A percentile compares a stretch with the other conserved stretches of the same genome.
These are phyloP conservation scores for Daubentonia madagascariensis DNA, from an alignment of 2,113 vertebrate genomes.

Conservation along the genomic window DNA sequence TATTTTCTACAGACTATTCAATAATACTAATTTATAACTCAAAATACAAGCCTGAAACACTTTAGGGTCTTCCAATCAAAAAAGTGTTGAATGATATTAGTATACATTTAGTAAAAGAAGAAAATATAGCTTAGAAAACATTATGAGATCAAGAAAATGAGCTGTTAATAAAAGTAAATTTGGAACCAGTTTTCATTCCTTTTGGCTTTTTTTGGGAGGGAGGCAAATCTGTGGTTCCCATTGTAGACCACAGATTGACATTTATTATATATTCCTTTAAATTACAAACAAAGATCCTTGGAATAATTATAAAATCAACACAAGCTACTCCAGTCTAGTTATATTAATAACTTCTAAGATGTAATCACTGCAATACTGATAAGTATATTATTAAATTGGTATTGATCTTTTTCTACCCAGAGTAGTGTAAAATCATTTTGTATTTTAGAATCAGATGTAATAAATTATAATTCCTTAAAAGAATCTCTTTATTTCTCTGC, in stretches of 20 bases:
- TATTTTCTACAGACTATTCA: neutral
- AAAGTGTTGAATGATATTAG: neutral
- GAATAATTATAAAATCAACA: conserved; percentile 6
- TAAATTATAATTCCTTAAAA: neutral
- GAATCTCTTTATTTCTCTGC: neutral
- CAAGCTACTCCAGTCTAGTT: neutral
- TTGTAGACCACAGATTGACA: neutral
- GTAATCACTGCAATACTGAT: neutral
- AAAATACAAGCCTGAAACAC: neutral
- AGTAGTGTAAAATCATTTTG: neutral
- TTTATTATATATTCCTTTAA: conserved; percentile 12
- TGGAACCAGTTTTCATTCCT: neutral
- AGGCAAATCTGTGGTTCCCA: neutral
- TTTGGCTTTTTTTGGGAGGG: neutral
- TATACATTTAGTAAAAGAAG: neutral
- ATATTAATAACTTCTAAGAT: neutral
- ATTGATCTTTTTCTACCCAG: neutral
- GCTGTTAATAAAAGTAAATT: conserved; percentile 15
- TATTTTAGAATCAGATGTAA: conserved; percentile 14
- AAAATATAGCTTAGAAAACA: neutral
- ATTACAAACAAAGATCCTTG: neutral
- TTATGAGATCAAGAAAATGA: neutral
- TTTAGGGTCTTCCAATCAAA: conserved; percentile 1
- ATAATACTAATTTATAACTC: neutral
- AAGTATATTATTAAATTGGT: neutral